Conservation (phyloP, 2,888 invertebrate genomes). For the Diaperis boleti region DNA sequence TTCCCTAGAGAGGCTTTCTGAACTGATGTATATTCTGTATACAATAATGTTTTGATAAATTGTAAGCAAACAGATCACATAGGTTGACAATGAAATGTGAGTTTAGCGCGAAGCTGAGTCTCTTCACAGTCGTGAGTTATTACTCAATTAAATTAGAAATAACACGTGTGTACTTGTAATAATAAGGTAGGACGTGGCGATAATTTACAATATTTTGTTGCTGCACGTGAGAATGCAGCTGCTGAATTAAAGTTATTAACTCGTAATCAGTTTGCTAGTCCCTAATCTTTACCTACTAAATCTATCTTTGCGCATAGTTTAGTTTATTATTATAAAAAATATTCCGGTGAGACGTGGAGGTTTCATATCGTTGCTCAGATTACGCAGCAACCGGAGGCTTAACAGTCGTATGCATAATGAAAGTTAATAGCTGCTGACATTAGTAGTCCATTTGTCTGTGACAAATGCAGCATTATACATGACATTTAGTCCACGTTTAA, state of each 20-base stretch:
- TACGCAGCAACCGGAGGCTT: slow-evolving; percentile 13
- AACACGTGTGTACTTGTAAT: slow-evolving; percentile 29
- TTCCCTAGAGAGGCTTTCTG: slow-evolving; percentile 36
- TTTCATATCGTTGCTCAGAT: slow-evolving; percentile 11
- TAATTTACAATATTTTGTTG: slow-evolving; percentile 1
- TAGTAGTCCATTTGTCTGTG: slow-evolving; percentile 35
- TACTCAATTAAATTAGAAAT: slow-evolving; percentile 45
- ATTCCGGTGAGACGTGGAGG: too few species aligned
- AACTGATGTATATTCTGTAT: slow-evolving; percentile 52
- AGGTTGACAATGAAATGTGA: slow-evolving; percentile 56
- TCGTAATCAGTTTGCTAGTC: slow-evolving; percentile 9
- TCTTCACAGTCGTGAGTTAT: slow-evolving; percentile 40
- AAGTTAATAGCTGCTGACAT: slow-evolving; percentile 33
- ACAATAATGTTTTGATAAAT: slow-evolving; percentile 61
- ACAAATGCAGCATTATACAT: slow-evolving; percentile 24
- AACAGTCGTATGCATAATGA: slow-evolving; percentile 33
- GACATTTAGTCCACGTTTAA: slow-evolving; percentile 22
- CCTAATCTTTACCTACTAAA: too few species aligned
- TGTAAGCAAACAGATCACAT: slow-evolving; percentile 57
- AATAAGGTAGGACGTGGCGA: not conserved
- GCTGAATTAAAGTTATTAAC: slow-evolving; percentile 12
- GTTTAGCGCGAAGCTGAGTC: slow-evolving; percentile 45
- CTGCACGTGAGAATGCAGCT: not conserved
- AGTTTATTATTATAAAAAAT: too few species aligned
- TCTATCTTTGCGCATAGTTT: too few species aligned